phyloP scores from a whole-genome alignment of 2,797 vertebrate species.

The Acrossocheilus fasciatus region DNA sequence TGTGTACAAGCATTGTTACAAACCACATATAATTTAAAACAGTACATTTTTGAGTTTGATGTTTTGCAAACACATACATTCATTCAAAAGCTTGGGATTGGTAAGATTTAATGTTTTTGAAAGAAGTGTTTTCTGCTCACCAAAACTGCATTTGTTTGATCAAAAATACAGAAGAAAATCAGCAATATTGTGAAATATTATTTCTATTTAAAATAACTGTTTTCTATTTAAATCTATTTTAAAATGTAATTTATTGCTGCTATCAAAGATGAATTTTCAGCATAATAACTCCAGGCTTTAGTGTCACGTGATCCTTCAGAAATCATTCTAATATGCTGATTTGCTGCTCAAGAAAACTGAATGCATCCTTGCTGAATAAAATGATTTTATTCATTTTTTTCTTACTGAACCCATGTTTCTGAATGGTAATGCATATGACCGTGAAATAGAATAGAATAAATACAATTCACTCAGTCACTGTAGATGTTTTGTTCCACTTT shows the following conservation, averaged over 20 bases:
- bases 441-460: background rate
- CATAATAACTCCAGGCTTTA: no score
- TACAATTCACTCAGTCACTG: background rate
- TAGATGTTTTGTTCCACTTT: background rate
- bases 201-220: background rate
- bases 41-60: background rate
- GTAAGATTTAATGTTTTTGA: background rate
- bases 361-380: background rate
- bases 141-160: background rate
- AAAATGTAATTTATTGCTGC: background rate
- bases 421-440: background rate
- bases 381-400: background rate
- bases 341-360: no score
- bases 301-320: no score
- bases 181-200: background rate
- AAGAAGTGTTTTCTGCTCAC: background rate
- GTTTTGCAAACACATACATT: background rate
- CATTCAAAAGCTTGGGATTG: background rate
- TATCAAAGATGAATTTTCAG: no score
- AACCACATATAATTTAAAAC: background rate
- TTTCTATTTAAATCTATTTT: background rate
- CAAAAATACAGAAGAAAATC: background rate
- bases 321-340: no score
- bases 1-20: background rate
- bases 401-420: background rate